phyloP scores from a whole-genome alignment of 2,797 vertebrate genomes.

The Anas georgica region DNA sequence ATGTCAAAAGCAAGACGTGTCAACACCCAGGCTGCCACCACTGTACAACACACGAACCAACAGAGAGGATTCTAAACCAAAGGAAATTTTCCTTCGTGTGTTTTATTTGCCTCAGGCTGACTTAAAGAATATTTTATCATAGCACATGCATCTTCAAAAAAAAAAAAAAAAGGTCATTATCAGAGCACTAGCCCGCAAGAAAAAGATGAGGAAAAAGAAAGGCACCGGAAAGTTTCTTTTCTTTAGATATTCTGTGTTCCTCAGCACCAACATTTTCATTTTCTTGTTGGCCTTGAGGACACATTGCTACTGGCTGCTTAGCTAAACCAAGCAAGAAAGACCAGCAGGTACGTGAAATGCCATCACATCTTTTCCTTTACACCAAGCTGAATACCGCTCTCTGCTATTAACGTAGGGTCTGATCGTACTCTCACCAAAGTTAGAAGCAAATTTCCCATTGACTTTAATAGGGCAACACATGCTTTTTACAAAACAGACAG shows the following conservation, averaged over 20 bases:
- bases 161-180: background rate
- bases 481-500: conserved; percentile 17
- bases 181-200: background rate
- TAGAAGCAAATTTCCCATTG: background rate
- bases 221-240: background rate
- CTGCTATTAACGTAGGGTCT: background rate
- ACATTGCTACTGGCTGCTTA: background rate
- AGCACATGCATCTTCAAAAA: background rate
- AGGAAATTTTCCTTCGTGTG: background rate
- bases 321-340: background rate
- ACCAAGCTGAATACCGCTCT: background rate
- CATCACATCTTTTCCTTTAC: background rate
- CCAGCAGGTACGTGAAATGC: background rate
- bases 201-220: background rate
- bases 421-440: background rate
- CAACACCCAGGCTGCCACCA: background rate
- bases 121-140: background rate
- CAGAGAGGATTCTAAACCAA: background rate
- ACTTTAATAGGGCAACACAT: conserved; percentile 9
- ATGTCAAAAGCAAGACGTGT: background rate
- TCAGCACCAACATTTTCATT: background rate
- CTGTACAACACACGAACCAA: background rate
- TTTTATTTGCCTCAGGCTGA: background rate
- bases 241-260: background rate
- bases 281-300: background rate